Evolutionary conservation across 2,888 invertebrate genomes (phyloP), one percentile per base, ranked within the genome.

Genomic region (Monopis laevigella): DNA sequence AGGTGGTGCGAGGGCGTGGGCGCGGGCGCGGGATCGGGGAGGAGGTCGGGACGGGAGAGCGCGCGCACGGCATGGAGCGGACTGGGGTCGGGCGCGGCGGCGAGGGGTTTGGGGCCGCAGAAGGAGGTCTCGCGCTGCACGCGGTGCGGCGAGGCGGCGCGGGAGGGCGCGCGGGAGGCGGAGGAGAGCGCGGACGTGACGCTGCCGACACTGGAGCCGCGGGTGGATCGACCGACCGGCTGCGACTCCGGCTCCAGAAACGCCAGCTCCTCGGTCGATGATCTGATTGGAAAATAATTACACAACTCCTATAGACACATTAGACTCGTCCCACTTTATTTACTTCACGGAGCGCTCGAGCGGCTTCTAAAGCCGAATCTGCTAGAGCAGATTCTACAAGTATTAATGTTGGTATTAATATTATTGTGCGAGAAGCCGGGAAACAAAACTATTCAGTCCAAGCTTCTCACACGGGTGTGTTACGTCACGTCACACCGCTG

Each of bases 71-170:
- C 24, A 78, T 2, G 67, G 84, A 38, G 78, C 84, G 2, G 70
- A 68, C 45, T 74, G 14, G 60, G 70, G 52, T 78, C 78, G 38
- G 69, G 85, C 61, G 80, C 81, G 16, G 65, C 75, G 45, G 86
- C 71, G 41, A 84, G 82, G 1, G 92, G 89, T 57, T 92, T 92
- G 39, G 88, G 89, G 1, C 94, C 94, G 66, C 93, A 94, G 65
- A 95, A 95, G 0, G 93, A 93, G 1, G 94, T 95, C 72, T 94
- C 94, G 44, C 94, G 81, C 42, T 93, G 81, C 87, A 93, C 92
- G 65, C 90, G 90, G 75, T 94, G 93, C n/a, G 94, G 94, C 10
- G 93, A 93, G 2, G 94, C 93, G 19, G 90, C 90, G 46, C 91
- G 85, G 3, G 88, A 88, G 14, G 75, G 59, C 10, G 85, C 84